Percentiles rank a stretch among this genome's conserved stretches.
Conservation (phyloP, 2,113 vertebrate genomes). For the Chamaea fasciata region DNA sequence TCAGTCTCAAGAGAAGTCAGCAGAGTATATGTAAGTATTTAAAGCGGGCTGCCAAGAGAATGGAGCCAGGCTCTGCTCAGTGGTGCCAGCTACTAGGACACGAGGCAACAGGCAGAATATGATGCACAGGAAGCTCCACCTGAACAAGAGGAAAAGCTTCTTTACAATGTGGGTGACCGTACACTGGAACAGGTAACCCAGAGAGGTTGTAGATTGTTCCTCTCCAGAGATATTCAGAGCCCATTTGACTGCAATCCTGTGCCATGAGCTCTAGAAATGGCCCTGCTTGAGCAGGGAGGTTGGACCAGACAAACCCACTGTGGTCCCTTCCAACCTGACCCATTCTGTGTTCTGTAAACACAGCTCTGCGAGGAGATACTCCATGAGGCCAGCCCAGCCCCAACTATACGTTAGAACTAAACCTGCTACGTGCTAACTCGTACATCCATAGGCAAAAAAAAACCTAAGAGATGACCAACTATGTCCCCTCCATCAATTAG, state of each 20-base stretch:
- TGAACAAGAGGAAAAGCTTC: background rate
- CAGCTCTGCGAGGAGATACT: background rate
- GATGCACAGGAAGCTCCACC: background rate
- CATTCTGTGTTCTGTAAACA: too few relatives aligned
- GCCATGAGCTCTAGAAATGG: background rate
- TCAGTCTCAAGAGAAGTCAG: background rate
- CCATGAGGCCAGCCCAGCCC: background rate
- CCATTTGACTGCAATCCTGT: background rate
- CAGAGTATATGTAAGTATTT: rapidly evolving
- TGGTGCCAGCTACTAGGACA: too few relatives aligned
- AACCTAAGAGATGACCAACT: rapidly evolving
- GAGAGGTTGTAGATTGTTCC: too few relatives aligned
- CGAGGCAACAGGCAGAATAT: rapidly evolving
- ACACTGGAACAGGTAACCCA: background rate
- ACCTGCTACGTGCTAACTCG: background rate
- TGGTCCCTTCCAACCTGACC: too few relatives aligned
- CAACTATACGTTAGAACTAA: rapidly evolving
- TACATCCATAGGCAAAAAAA: rapidly evolving
- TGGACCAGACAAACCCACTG: background rate
- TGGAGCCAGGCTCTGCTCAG: background rate
- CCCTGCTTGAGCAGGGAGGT: background rate
- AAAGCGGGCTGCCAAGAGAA: background rate
- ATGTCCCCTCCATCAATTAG: rapidly evolving
- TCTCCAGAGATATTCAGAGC: too few relatives aligned
- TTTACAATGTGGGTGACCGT: rapidly evolving